phyloP scores from a whole-genome alignment of 2,797 vertebrate genomes.

The Myoxocephalus aenaeus region DNA sequence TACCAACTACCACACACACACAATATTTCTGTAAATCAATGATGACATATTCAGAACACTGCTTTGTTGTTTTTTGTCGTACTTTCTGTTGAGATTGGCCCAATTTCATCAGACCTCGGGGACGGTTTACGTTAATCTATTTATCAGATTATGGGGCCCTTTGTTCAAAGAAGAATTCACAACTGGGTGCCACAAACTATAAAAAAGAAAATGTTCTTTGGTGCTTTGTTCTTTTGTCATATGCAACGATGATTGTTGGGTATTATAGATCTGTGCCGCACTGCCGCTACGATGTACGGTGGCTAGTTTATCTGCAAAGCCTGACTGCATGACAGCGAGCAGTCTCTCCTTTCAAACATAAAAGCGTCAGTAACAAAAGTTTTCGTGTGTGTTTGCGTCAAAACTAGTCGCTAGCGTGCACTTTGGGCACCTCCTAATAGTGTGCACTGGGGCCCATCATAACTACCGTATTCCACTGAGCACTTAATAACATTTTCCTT shows the following conservation, averaged over 20 bases:
- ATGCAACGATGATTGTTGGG: neutral
- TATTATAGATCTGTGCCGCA: neutral
- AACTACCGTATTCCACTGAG: too few species aligned
- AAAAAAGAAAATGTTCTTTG: neutral
- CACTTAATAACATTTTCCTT: neutral
- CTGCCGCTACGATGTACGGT: too few species aligned
- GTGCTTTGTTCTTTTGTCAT: neutral
- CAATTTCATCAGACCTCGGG: neutral
- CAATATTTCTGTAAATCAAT: neutral
- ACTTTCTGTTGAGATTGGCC: neutral
- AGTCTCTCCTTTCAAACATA: too few species aligned
- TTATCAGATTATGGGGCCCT: neutral
- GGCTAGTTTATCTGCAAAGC: too few species aligned
- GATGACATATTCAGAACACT: neutral
- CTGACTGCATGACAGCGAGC: too few species aligned
- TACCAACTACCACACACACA: too few species aligned
- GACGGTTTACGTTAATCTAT: neutral
- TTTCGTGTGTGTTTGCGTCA: neutral
- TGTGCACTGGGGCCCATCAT: neutral
- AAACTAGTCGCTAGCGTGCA: neutral
- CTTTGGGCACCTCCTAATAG: too few species aligned
- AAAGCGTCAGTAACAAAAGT: neutral
- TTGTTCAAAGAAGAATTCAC: neutral
- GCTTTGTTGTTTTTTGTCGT: neutral
- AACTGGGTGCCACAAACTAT: neutral